These are phyloP conservation scores for Cassiopea xamachana DNA, from an alignment of 30 jellyfish, hydroid and myxozoan species.

Conservation along the genomic window DNA sequence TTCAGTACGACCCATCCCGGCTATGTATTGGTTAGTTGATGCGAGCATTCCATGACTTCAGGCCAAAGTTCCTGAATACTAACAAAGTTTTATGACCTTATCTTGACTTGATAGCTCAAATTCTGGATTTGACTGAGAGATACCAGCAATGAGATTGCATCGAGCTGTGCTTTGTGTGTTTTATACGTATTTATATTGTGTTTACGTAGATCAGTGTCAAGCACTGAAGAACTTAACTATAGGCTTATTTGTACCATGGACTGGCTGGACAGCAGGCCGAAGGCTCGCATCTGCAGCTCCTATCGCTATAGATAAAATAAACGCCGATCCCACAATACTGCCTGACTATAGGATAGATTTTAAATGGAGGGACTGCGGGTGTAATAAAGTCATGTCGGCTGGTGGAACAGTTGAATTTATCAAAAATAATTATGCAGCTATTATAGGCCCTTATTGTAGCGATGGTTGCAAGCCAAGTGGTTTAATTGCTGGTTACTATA, in stretches of 20 bases:
- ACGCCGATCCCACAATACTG: constrained; percentile 48
- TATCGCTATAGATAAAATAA: constrained; percentile 67
- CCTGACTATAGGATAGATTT: constrained; percentile 46
- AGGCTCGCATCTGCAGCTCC: constrained; percentile 80
- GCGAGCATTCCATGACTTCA: no score
- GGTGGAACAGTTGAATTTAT: constrained; percentile 75
- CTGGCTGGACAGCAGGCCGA: constrained; percentile 97
- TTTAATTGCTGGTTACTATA: constrained; percentile 61
- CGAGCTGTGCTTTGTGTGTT: not conserved
- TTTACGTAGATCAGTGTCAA: not conserved
- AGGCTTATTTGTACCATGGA: constrained; percentile 96
- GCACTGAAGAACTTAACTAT: constrained; percentile 72
- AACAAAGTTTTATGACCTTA: no score
- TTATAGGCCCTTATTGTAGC: constrained; percentile 81
- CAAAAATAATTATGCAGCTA: constrained; percentile 29
- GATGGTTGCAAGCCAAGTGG: constrained; percentile 74
- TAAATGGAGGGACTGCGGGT: constrained; percentile 73
- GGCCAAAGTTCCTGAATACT: no score
- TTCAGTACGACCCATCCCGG: no score
- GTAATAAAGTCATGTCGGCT: constrained; percentile 55
- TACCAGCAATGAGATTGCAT: not conserved
- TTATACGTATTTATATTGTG: not conserved
- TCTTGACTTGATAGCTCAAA: no score
- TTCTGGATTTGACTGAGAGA: not conserved
- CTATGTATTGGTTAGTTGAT: no score